Evolutionary conservation across 2,888 invertebrate genomes (phyloP).

Genomic region (Celastrina argiolus): DNA sequence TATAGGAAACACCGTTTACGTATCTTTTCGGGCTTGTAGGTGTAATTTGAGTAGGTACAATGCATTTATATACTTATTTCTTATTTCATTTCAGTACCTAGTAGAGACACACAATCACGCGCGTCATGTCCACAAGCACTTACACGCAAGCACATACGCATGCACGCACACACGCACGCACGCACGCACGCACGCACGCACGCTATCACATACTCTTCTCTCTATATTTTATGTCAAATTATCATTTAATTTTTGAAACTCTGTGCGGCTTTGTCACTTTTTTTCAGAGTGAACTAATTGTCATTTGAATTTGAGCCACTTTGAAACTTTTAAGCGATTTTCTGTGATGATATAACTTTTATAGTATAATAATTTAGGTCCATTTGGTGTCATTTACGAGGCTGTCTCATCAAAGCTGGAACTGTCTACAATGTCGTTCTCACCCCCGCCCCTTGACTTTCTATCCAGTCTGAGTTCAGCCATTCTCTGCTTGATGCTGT

Average conservation of each 20-base stretch:
- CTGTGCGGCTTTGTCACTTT: background rate
- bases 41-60: too few species aligned
- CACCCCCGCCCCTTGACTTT: slow-evolving; percentile 65
- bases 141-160: background rate
- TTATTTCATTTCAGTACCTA: too few species aligned
- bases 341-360: background rate
- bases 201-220: too few species aligned
- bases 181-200: background rate
- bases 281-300: background rate
- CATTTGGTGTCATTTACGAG: slow-evolving; percentile 21
- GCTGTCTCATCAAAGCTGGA: slow-evolving; percentile 30
- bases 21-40: too few species aligned
- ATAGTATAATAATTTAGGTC: background rate
- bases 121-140: background rate
- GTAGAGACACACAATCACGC: background rate
- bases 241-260: background rate
- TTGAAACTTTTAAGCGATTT: background rate
- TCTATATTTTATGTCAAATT: too few species aligned
- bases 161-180: background rate
- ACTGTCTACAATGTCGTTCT: slow-evolving; percentile 49
- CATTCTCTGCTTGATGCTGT: slow-evolving; percentile 64
- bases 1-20: background rate
- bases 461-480: slow-evolving; percentile 65
- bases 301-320: background rate
- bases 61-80: too few species aligned